Evolutionary conservation across 2,888 invertebrate genomes (phyloP).

Genomic region (Chironomus riparius): DNA sequence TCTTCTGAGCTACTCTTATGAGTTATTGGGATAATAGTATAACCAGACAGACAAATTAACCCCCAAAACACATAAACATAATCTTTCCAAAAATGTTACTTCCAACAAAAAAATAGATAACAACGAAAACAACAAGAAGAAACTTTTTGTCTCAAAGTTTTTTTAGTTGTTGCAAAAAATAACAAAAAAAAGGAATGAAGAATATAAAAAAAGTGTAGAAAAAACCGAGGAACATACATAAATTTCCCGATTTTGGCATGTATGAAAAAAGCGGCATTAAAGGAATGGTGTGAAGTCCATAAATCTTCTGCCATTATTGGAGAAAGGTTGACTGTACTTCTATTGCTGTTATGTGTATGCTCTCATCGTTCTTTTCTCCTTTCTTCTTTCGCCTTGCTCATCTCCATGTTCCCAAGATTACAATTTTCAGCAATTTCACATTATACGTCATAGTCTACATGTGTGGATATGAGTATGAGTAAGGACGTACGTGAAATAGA

Average conservation of each 20-base stretch:
- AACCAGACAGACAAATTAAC: too few species aligned
- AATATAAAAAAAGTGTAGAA: neutral
- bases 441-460: neutral
- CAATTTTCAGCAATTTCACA: constrained; percentile 24
- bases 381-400: neutral
- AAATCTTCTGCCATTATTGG: constrained; percentile 26
- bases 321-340: constrained; percentile 21
- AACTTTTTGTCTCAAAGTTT: neutral
- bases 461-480: neutral
- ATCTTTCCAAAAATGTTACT: too few species aligned
- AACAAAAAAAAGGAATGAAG: neutral
- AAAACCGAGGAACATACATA: constrained; percentile 16
- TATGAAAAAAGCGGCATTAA: constrained; percentile 4
- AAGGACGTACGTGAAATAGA: neutral
- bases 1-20: too few species aligned
- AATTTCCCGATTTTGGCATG: constrained; percentile 22
- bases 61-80: too few species aligned
- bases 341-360: neutral
- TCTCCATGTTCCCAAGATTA: constrained; percentile 16
- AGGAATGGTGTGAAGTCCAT: constrained; percentile 23
- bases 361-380: neutral
- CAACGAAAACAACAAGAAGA: neutral
- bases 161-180: neutral
- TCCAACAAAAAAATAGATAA: too few species aligned
- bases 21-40: too few species aligned